Evolutionary conservation across 1,140 invertebrate species (phyloP), one percentile per base, ranked within the genome.

Genomic region (Brachionus sp.): DNA sequence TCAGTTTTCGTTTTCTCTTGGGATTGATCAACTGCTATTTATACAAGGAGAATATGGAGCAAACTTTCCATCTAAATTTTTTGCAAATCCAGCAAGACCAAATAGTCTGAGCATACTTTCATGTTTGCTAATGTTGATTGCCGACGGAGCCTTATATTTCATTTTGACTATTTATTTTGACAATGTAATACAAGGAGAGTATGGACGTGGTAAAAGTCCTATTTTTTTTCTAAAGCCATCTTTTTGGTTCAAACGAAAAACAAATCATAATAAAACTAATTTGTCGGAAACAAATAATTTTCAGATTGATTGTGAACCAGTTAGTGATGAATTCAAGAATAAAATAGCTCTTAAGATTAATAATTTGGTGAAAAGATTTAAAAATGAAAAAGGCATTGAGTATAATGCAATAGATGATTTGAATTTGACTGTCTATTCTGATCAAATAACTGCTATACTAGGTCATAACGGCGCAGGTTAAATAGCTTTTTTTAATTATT

Each of bases 391-490:
- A 29, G 19, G 44, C 6, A 39, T 13, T 39, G 33, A 50, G 73
- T 78, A 83, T 25, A 70, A 35, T 9, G 83, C 70, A 0, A 35
- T 84, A 25, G 77, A 84, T 46, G 23, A 84, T 66, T 19, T 84
- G 25, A 62, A 35, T 44, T 33, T 84, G 35, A 68, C 7, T 16
- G 29, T 84, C 13, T 89, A 88, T 84, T 92, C 93, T 87, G 92
- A 92, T 7, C 93, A 95, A 88, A 94, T 97, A 83, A 95, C 94
- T 4, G 93, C 93, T 5, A 80, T 80, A 12, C 89, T 97, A 46
- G 95, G 95, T 0, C 95, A 95, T 86, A 96, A 96, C 87, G 95
- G 95, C 66, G 50, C 77, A 42, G 50, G 66, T 70, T 39, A 70
- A 39, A 9, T 13, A 23, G 5, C 13, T n/a, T n/a, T n/a, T n/a